A percentile compares a stretch with the other conserved stretches of the same genome.
These are phyloP conservation scores for Andrena chrysosceles DNA, from an alignment of 2,888 invertebrate genomes.

Conservation along the genomic window DNA sequence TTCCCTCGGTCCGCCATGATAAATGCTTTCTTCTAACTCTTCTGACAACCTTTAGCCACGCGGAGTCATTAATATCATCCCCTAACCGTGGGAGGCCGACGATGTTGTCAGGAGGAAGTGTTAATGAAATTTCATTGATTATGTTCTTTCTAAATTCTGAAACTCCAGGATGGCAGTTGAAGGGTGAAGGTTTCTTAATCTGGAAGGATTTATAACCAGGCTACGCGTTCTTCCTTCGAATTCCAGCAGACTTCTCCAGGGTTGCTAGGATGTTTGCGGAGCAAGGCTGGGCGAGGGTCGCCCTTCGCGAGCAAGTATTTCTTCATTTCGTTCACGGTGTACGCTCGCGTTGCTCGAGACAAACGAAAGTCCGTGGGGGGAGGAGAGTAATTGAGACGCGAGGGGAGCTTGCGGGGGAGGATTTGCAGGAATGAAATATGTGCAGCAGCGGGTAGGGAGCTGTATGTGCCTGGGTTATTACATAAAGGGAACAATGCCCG, in stretches of 20 bases:
- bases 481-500: background rate
- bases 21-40: slow-evolving; percentile 5
- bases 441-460: background rate
- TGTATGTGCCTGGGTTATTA: background rate
- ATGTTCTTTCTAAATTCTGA: too few species aligned
- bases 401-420: background rate
- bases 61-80: background rate
- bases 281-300: background rate
- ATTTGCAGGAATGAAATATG: slow-evolving; percentile 6
- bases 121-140: too few species aligned
- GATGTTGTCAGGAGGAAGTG: background rate
- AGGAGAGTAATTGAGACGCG: background rate
- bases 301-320: background rate
- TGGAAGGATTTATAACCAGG: background rate
- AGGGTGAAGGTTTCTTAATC: too few species aligned
- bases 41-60: background rate
- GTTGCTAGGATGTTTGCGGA: background rate
- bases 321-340: background rate
- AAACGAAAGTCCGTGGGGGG: background rate
- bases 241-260: background rate
- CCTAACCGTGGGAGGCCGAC: background rate
- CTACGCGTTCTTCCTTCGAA: background rate
- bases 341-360: background rate
- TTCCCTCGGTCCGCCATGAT: background rate
- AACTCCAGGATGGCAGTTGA: too few species aligned